Percentiles rank a stretch among this genome's conserved stretches.
These are phyloP conservation scores for Centropyge bicolor DNA, from an alignment of 2,797 vertebrate species.

Conservation along the genomic window DNA sequence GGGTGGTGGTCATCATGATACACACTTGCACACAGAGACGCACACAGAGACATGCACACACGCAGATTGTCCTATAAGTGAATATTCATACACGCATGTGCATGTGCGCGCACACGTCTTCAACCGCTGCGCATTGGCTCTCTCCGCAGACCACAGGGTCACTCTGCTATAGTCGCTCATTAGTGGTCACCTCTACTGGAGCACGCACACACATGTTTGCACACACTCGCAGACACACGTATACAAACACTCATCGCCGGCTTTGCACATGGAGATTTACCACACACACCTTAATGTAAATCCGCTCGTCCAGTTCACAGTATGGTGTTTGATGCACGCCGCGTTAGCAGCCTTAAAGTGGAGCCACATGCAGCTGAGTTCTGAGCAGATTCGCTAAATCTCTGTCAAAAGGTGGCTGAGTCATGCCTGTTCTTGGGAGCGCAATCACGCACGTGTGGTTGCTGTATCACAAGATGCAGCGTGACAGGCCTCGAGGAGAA, in stretches of 20 bases:
- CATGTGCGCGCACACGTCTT: constrained; percentile 34
- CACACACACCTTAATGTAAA: constrained; percentile 61
- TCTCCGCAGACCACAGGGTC: constrained; percentile 82
- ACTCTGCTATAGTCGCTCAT: constrained; percentile 85
- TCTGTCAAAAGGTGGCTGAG: constrained; percentile 69
- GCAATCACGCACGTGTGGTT: constrained; percentile 57
- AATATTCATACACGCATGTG: constrained; percentile 55
- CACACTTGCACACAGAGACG: constrained; percentile 60
- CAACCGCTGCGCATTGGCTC: constrained; percentile 70
- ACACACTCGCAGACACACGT: constrained; percentile 21
- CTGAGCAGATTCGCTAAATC: constrained; percentile 63
- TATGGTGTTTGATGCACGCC: constrained; percentile 60
- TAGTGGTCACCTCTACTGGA: constrained; percentile 82
- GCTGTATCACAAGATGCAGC: constrained; percentile 67
- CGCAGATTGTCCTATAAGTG: constrained; percentile 53
- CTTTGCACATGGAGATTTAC: constrained; percentile 41
- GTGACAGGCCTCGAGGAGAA: constrained; percentile 51
- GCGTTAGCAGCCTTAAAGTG: constrained; percentile 56
- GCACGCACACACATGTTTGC: constrained; percentile 36
- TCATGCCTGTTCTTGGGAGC: constrained; percentile 51
- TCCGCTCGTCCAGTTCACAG: constrained; percentile 56
- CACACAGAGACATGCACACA: constrained; percentile 25
- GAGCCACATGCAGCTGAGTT: constrained; percentile 69
- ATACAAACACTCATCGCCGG: constrained; percentile 28
- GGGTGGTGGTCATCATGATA: constrained; percentile 85